phyloP scores from a whole-genome alignment of 2,113 vertebrate genomes.

The Paraplagusia blochii region DNA sequence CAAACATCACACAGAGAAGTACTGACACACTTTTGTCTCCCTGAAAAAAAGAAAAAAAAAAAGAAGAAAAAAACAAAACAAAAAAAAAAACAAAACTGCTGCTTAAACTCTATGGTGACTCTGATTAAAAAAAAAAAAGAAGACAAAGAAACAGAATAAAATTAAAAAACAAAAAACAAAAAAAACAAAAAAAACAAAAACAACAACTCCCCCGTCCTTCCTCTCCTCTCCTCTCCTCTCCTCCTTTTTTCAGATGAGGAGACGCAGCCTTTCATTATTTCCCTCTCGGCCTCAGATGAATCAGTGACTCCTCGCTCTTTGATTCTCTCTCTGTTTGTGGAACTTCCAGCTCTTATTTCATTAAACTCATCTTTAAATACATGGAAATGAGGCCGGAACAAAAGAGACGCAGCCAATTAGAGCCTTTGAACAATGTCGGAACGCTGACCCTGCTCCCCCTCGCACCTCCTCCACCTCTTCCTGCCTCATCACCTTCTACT shows the following conservation, averaged over 20 bases:
- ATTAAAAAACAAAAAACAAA: background rate
- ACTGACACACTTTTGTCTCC: too few relatives aligned
- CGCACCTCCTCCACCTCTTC: background rate
- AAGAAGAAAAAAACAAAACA: too few relatives aligned
- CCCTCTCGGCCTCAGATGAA: conserved; percentile 37
- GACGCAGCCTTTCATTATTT: conserved; percentile 36
- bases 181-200: background rate
- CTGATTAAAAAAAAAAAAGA: too few relatives aligned
- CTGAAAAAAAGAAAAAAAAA: too few relatives aligned
- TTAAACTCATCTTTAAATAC: conserved; percentile 62
- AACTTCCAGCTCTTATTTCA: conserved; percentile 58
- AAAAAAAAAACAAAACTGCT: too few relatives aligned
- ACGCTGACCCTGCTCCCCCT: conserved; percentile 50
- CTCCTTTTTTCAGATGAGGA: conserved; percentile 39
- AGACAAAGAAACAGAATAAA: background rate
- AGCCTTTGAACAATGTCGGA: conserved; percentile 64
- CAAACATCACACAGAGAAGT: too few relatives aligned
- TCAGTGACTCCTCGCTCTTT: conserved; percentile 35
- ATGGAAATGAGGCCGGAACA: conserved; percentile 67
- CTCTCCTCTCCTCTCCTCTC: too few relatives aligned
- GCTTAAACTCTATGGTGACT: too few relatives aligned
- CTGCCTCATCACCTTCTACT: background rate
- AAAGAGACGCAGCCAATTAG: conserved; percentile 68
- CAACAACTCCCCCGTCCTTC: background rate
- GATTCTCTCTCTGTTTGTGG: conserved; percentile 49